Evolutionary conservation across 2,797 vertebrate genomes (phyloP).

Genomic region (Syngnathus acus): DNA sequence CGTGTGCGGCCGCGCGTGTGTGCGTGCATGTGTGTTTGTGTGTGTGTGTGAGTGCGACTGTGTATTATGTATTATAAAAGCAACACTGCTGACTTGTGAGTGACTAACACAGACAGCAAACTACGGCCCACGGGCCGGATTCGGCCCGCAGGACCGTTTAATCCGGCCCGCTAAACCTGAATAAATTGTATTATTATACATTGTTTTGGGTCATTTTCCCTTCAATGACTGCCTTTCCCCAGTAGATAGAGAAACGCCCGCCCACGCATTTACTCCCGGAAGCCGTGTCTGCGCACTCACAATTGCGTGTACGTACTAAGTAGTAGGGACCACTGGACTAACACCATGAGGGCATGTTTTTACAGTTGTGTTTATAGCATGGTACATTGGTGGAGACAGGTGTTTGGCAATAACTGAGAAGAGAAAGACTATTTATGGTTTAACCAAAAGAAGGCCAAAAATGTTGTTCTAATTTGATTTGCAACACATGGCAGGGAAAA

Average conservation of each 20-base stretch:
- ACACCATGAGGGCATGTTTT: not conserved
- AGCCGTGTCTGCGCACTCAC: no score
- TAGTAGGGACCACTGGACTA: no score
- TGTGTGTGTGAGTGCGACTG: not conserved
- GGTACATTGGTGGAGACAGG: not conserved
- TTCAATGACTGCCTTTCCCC: no score
- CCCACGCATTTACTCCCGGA: no score
- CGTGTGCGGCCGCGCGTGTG: no score
- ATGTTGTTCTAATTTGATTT: not conserved
- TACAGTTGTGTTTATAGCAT: not conserved
- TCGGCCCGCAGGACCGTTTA: no score
- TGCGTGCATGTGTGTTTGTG: constrained; percentile 15
- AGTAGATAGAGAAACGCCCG: no score
- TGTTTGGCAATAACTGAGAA: not conserved
- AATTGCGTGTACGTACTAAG: no score
- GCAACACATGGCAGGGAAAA: not conserved
- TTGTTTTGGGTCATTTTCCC: no score
- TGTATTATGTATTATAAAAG: not conserved
- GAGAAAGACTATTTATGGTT: not conserved
- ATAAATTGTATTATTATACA: no score
- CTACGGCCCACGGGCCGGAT: no score
- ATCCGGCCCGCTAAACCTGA: no score
- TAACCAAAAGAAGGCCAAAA: not conserved
- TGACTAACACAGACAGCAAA: not conserved
- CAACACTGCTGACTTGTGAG: not conserved